A percentile compares a stretch with the other conserved stretches of the same genome.
These are phyloP conservation scores for Hydrolagus colliei DNA, from an alignment of 2,797 vertebrate genomes.

Conservation along the genomic window DNA sequence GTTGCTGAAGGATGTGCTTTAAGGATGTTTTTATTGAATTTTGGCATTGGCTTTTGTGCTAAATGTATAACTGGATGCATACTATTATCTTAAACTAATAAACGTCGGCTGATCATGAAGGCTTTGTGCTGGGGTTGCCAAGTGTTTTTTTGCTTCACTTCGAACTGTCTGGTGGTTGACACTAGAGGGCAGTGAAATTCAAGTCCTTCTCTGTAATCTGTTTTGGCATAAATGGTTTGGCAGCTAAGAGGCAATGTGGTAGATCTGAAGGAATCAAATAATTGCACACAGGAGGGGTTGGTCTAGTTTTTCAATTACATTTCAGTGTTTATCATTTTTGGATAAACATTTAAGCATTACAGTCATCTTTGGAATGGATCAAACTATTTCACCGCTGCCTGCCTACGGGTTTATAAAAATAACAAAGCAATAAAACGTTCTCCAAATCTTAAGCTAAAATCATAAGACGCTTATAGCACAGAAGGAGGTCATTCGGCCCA, in stretches of 20 bases:
- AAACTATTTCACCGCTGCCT: background rate
- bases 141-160: background rate
- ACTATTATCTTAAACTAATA: constrained; percentile 21
- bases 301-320: background rate
- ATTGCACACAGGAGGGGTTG: background rate
- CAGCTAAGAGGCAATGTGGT: background rate
- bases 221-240: background rate
- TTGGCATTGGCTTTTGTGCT: background rate
- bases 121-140: background rate
- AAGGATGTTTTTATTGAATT: constrained; percentile 29
- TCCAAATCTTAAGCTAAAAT: too few relatives aligned
- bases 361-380: background rate
- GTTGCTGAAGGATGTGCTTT: constrained; percentile 22
- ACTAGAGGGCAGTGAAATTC: constrained; percentile 30
- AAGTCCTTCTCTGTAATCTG: background rate
- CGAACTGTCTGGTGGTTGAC: constrained; percentile 12
- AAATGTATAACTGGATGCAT: constrained; percentile 25
- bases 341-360: background rate
- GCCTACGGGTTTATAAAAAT: too few relatives aligned
- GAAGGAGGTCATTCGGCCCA: too few relatives aligned
- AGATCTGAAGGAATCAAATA: background rate
- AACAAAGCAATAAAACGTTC: background rate
- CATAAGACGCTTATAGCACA: too few relatives aligned
- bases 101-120: constrained; percentile 6
- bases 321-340: background rate